These are phyloP conservation scores for Polia nebulosa DNA, from an alignment of 2,888 invertebrate species.

Conservation along the genomic window DNA sequence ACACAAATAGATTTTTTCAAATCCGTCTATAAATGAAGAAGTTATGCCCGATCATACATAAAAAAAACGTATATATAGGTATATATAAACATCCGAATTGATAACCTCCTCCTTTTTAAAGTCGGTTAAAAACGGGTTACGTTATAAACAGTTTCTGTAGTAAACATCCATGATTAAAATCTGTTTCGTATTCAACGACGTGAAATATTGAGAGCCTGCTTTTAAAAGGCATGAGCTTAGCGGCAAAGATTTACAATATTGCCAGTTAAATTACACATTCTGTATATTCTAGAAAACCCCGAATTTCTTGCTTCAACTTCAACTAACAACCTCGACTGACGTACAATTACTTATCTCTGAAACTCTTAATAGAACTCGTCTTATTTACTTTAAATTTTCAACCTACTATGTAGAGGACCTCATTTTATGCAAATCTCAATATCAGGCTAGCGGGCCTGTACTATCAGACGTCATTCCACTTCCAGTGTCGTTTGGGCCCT, in stretches of 20 bases:
- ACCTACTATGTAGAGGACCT: constrained; percentile 72
- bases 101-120: no score
- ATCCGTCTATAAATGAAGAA: no score
- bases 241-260: constrained; percentile 37
- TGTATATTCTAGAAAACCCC: constrained; percentile 36
- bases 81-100: no score
- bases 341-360: constrained; percentile 63
- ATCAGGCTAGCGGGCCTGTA: constrained; percentile 63
- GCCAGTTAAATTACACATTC: constrained; percentile 42
- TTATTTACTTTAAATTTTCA: constrained; percentile 66
- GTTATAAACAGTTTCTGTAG: constrained; percentile 4
- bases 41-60: no score
- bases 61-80: no score
- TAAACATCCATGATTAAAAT: constrained; percentile 47
- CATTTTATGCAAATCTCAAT: constrained; percentile 83
- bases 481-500: constrained; percentile 71
- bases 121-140: constrained; percentile 15
- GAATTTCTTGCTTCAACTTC: constrained; percentile 38
- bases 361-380: constrained; percentile 57
- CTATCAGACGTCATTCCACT: constrained; percentile 71
- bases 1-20: no score
- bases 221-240: constrained; percentile 50
- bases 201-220: constrained; percentile 36
- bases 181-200: constrained; percentile 28
- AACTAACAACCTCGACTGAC: constrained; percentile 32